A percentile compares a stretch with the other conserved stretches of the same genome.
phyloP scores from a whole-genome alignment of 2,888 invertebrate species.

The Euproctis similis region DNA sequence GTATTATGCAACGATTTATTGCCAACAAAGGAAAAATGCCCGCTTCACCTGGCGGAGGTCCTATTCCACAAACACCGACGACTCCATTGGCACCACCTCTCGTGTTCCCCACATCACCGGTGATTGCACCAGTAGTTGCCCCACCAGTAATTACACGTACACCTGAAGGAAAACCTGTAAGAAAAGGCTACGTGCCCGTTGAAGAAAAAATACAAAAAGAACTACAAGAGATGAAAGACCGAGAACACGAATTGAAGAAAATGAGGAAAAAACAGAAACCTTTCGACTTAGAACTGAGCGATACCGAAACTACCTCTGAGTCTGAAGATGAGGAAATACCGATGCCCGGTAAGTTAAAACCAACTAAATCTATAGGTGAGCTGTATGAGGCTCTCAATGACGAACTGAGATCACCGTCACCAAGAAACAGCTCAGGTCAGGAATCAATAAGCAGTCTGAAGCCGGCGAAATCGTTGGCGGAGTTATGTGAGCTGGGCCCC shows the following conservation, averaged over 20 bases:
- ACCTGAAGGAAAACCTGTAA: constrained; percentile 78
- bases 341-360: constrained; percentile 77
- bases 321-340: constrained; percentile 77
- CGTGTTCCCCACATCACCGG: constrained; percentile 45
- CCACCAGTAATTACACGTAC: constrained; percentile 72
- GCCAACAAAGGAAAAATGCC: constrained; percentile 84
- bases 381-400: constrained; percentile 77
- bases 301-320: constrained; percentile 74
- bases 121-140: constrained; percentile 35
- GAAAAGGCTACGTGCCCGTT: constrained; percentile 88
- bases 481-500: constrained; percentile 79
- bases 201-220: constrained; percentile 93
- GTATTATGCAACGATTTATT: constrained; percentile 90
- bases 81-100: constrained; percentile 40
- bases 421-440: constrained; percentile 58
- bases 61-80: constrained; percentile 38
- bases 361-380: constrained; percentile 81
- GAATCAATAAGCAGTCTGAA: constrained; percentile 73
- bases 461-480: constrained; percentile 81
- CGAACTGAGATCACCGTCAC: constrained; percentile 64
- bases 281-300: constrained; percentile 79
- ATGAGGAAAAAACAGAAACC: constrained; percentile 78
- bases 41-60: constrained; percentile 33
- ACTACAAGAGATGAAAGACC: constrained; percentile 86
- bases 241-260: constrained; percentile 86